Base-by-base conservation (phyloP, 2,113 vertebrate genomes). In the Heterochromis multidens region DNA sequence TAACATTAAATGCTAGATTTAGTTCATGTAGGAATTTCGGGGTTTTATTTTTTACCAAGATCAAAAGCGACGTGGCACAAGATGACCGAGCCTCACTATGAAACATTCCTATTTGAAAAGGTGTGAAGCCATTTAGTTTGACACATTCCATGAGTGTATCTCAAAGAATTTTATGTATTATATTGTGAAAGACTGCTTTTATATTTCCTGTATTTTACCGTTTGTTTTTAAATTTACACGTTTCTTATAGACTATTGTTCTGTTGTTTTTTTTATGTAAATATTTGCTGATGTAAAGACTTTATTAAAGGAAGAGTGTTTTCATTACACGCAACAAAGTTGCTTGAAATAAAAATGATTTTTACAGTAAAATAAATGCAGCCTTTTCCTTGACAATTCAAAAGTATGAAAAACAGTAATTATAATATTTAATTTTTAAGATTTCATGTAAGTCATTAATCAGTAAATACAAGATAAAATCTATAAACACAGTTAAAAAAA, bases 61-160 rank as follows among this genome's bases (percentile, higher is more conserved):
- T 56, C 11, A 87, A n/a, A 82, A 61, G 40, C 3, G 14, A 88
- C 12, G 10, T 59, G 37, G 65, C 46, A 67, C 19, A 49, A 82
- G 23, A 5, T 10, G 72, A 88, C 87, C 81, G 88, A 92, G 89
- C 92, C 91, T 91, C 63, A 8, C 37, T 67, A 77, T 52, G 57
- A 78, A 79, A 84, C 92, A 92, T 92, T 93, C 87, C 89, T 79
- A 17, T 84, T 83, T 59, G 40, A 92, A 79, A 82, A 86, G 79
- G 81, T 91, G 33, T 19, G 70, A 94, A 94, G 90, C 91, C 91
- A 90, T 90, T 89, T 74, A 61, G n/a, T 89, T 87, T 84, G 58
- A 93, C 84, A 93, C 90, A 93, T 94, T 92, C 90, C 89, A 90
- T 79, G 61, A 87, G 52, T 80, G 80, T 87, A 80, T 74, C 0